Percentiles rank a stretch among this genome's conserved stretches.
These are phyloP conservation scores for Petrosia ficiformis DNA, from an alignment of 37 sponge, comb jelly and placozoan species.

Conservation along the genomic window DNA sequence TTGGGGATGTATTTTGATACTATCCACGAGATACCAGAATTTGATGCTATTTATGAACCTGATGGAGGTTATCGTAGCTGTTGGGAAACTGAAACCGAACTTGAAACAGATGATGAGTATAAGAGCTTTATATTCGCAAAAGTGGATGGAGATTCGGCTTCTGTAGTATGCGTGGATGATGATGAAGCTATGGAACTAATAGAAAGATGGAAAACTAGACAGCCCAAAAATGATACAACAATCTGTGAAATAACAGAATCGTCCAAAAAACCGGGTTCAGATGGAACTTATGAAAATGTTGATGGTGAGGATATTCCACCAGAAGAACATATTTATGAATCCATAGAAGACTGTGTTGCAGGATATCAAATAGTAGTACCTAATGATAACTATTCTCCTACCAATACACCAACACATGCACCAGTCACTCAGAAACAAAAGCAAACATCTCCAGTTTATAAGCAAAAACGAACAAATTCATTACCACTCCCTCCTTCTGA, in stretches of 20 bases:
- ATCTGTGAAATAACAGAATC: not conserved
- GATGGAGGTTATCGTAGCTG: constrained; percentile 50
- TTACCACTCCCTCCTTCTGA: not conserved
- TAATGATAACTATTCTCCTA: not conserved
- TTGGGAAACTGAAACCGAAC: constrained; percentile 51
- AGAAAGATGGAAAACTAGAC: not conserved
- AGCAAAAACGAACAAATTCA: not conserved
- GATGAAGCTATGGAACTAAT: constrained; percentile 8
- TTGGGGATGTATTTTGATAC: constrained; percentile 79
- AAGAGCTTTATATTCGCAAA: constrained; percentile 46
- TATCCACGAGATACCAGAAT: constrained; percentile 29
- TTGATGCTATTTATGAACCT: constrained; percentile 24
- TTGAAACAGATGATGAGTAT: constrained; percentile 36
- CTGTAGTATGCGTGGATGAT: constrained; percentile 54
- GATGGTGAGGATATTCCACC: not conserved
- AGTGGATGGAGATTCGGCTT: constrained; percentile 64
- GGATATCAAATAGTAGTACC: not conserved
- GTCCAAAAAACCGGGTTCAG: constrained; percentile 24
- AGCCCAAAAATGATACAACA: not conserved
- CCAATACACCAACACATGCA: not conserved
- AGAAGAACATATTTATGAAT: constrained; percentile 48
- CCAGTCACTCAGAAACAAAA: not conserved
- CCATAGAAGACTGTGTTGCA: constrained; percentile 40
- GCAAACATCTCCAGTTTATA: not conserved
- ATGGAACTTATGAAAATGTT: constrained; percentile 20